A percentile compares a stretch with the other conserved stretches of the same genome.
These are phyloP conservation scores for Apamea sordens DNA, from an alignment of 2,888 invertebrate species.

Conservation along the genomic window DNA sequence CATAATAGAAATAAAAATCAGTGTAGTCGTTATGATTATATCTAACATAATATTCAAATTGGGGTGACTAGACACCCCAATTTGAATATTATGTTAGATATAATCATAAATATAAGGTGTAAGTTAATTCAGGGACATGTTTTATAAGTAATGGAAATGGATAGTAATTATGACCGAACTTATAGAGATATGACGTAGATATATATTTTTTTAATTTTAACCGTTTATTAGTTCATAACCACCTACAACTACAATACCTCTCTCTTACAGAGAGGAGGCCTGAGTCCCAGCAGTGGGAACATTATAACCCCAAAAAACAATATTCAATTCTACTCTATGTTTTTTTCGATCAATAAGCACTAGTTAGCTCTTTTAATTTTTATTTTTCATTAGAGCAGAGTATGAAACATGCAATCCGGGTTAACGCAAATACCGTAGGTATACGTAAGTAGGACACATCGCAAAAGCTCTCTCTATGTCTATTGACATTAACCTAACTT, in stretches of 20 bases:
- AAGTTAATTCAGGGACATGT: not conserved
- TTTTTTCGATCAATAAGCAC: not conserved
- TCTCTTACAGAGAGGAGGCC: too few species aligned
- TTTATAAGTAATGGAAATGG: not conserved
- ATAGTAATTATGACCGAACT: too few species aligned
- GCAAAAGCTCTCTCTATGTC: not conserved
- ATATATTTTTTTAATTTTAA: too few species aligned
- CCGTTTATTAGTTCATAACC: too few species aligned
- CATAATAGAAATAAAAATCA: too few species aligned
- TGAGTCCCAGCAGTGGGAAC: too few species aligned
- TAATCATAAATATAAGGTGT: not conserved
- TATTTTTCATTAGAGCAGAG: not conserved
- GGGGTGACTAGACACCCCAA: not conserved
- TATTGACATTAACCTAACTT: slow-evolving; percentile 12
- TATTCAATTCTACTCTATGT: not conserved
- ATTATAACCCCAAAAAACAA: too few species aligned
- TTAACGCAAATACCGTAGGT: not conserved
- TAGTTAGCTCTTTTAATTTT: not conserved
- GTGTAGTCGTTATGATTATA: too few species aligned
- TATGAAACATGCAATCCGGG: not conserved
- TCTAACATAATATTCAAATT: not conserved
- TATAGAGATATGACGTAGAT: too few species aligned
- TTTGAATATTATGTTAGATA: not conserved
- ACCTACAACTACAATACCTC: too few species aligned
- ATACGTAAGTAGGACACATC: not conserved